A percentile compares a stretch with the other conserved stretches of the same genome.
These are phyloP conservation scores for Andrena bicolor DNA, from an alignment of 2,888 invertebrate genomes.

Conservation along the genomic window DNA sequence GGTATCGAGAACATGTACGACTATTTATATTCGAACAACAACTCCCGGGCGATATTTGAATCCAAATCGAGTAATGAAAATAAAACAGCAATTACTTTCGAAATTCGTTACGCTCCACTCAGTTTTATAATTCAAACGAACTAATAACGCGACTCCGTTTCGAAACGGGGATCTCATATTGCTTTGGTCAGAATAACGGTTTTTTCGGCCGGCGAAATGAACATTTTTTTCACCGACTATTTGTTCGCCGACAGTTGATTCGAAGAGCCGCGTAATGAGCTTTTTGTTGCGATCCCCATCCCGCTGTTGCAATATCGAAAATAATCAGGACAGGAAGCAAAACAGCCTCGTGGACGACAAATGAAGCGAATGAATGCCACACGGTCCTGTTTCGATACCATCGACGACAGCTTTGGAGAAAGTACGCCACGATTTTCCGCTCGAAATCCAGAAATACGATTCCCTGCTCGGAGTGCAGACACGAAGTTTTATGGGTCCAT, in stretches of 20 bases:
- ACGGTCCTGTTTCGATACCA: conserved; percentile 29
- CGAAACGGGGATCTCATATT: conserved; percentile 8
- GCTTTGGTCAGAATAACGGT: background rate
- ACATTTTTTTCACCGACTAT: conserved; percentile 14
- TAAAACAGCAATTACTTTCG: background rate
- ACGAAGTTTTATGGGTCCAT: conserved; percentile 6
- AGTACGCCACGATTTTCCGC: background rate
- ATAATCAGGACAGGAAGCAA: conserved; percentile 38
- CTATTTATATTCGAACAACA: background rate
- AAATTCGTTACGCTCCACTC: conserved; percentile 6
- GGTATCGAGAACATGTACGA: background rate
- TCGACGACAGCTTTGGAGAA: background rate
- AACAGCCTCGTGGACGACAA: conserved; percentile 36
- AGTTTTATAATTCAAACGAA: conserved; percentile 9
- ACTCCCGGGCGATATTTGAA: background rate
- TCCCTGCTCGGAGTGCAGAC: background rate
- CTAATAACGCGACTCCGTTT: conserved; percentile 20
- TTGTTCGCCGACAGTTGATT: background rate
- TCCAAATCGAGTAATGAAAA: background rate
- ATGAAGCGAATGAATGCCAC: conserved; percentile 1
- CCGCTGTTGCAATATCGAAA: conserved; percentile 19
- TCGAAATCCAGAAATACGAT: conserved; percentile 6
- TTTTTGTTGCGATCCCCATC: conserved; percentile 36
- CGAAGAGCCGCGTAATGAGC: conserved; percentile 51
- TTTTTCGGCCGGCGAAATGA: conserved; percentile 22